Base-by-base conservation (phyloP, 2,888 invertebrate genomes). In the Blomia tropicalis region DNA sequence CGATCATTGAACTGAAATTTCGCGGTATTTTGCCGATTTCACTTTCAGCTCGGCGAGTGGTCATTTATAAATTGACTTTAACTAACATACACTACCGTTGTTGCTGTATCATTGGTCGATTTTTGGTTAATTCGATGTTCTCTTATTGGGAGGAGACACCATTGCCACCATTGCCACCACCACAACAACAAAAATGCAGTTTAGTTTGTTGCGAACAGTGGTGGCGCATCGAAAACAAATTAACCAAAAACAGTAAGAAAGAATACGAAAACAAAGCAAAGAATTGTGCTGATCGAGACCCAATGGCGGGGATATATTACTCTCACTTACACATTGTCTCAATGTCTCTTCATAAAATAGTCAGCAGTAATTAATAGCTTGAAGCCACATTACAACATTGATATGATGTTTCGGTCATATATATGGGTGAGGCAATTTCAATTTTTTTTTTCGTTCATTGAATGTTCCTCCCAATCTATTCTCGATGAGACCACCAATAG, bases 51-150 rank as follows among this genome's bases (percentile, higher is more conserved):
- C 7, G 7, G 11, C 7, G n/a, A 47, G n/a, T n/a, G 51, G 27
- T 19, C 51, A 47, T 47, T 47, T 47, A 47, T 47, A 47, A 47
- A 47, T 47, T 47, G 51, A 47, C 51, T 47, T 47, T 7, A n/a
- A 36, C 51, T 22, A 47, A 47, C 7, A 11, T 17, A 17, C 36
- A 36, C 51, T 47, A 11, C 36, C 17, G 7, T 17, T 7, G 36
- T 36, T 36, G 17, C 36, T 7, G 36, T 36, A 36, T 17, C 36
- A 7, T 11, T 7, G 7, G 36, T 36, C 36, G 7, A 36, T 11
- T 36, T 7, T 36, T 7, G 36, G 7, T 17, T 17, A 17, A 36
- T 11, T 36, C 36, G 17, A 36, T 36, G 36, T 36, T 7, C 36
- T 36, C 36, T 36, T n/a, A n/a, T n/a, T n/a, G n/a, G n/a, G n/a